These are phyloP conservation scores for Paradoxurus hermaphroditus DNA, from an alignment of 2,113 vertebrate species.

Conservation along the genomic window DNA sequence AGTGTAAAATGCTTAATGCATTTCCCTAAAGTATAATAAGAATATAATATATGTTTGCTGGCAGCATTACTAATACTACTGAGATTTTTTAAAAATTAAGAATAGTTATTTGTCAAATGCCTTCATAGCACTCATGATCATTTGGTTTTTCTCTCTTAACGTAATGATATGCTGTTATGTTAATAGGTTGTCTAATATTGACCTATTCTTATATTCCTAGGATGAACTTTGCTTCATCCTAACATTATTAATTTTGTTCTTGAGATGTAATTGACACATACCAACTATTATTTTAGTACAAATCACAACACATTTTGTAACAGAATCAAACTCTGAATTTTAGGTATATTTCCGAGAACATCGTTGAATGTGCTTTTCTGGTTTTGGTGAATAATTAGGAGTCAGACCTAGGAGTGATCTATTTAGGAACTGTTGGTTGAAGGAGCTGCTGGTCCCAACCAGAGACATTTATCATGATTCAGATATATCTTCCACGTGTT, in stretches of 20 bases:
- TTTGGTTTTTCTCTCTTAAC: slow-evolving; percentile 5
- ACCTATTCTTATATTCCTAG: neutral
- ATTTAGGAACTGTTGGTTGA: slow-evolving; percentile 69
- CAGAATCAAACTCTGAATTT: neutral
- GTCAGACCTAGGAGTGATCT: slow-evolving; percentile 48
- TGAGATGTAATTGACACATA: neutral
- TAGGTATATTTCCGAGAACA: neutral
- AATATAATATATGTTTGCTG: neutral
- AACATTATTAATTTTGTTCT: neutral
- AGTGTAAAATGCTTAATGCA: neutral
- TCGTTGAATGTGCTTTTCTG: slow-evolving; percentile 16
- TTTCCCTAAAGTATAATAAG: neutral
- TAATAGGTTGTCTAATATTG: neutral
- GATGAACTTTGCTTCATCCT: neutral
- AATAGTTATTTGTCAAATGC: neutral
- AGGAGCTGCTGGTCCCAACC: slow-evolving; percentile 70
- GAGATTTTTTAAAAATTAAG: neutral
- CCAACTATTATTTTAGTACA: neutral
- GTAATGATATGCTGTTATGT: neutral
- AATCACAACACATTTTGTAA: neutral
- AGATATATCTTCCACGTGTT: slow-evolving; percentile 24
- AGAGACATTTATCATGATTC: slow-evolving; percentile 74
- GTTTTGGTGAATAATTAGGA: slow-evolving; percentile 50
- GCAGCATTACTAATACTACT: neutral
- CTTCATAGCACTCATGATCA: neutral